Evolutionary conservation across 2,888 invertebrate genomes (phyloP), one percentile per base, ranked within the genome.

Genomic region (Spilarctia lutea): DNA sequence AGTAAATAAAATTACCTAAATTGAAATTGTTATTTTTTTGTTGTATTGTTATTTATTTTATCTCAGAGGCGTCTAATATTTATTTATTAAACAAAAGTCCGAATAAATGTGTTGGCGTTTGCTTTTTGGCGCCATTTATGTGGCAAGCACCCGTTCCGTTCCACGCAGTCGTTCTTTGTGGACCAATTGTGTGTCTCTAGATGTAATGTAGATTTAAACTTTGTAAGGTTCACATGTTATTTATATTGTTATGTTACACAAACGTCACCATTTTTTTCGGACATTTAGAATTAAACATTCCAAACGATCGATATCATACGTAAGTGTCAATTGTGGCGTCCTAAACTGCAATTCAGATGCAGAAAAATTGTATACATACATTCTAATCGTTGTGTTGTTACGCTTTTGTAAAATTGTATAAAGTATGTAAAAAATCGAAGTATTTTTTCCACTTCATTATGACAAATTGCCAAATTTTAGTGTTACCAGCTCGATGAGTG

Each of bases 281-380:
- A 75, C 75, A 71, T 65, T 71, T 72, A 65, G 69, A 67, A 71
- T n/a, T 48, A 42, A 71, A 68, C 1, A 65, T 71, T 65, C 45
- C 56, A 35, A 68, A 74, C 60, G 72, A 73, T 73, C 74, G 67
- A 80, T 81, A 78, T 73, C 75, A 82, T 85, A 86, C 79, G 81
- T 84, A 86, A 84, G 42, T 82, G 86, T 86, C 86, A 86, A 87
- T 86, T 86, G 79, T 71, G 84, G 74, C 86, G 85, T 85, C 85
- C 80, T 67, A 71, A 67, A 76, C 68, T n/a, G 30, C 70, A 60
- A 45, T 68, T 30, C 65, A 74, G 65, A 30, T 48, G 79, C 72
- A 56, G 72, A 35, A 39, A 63, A n/a, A 20, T 70, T 70, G 60
- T 80, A 77, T 73, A 71, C 39, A 78, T 66, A 30, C 63, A 63